Base-by-base conservation (phyloP, 2,888 invertebrate species). In the Graphium colonna region DNA sequence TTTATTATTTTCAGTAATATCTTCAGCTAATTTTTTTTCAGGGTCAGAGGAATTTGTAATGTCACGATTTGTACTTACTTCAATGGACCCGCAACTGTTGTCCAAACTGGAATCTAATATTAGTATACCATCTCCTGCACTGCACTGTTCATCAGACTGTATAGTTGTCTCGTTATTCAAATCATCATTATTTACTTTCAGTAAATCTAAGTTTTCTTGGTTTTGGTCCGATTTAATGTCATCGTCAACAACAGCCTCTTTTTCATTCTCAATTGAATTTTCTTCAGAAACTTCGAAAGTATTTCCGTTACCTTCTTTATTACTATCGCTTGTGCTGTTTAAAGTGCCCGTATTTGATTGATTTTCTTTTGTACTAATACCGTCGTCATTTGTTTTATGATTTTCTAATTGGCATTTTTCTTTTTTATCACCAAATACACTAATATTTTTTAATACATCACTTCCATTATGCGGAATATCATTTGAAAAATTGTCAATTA, bases 401-500 rank as follows among this genome's bases (percentile, higher is more conserved):
- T 26, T 60, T 51, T 64, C 59, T 48, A 67, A 58, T 53, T 69
- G 66, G 60, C 73, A 12, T n/a, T 36, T 7, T 28, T 26, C 38
- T 28, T 51, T 50, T 13, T 7, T 12, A 1, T 36, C 16, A 1
- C 13, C 38, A 1, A 12, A n/a, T 7, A 13, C n/a, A 13, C 13
- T 44, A 5, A 44, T 15, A 40, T 5, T 0, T 10, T 51, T 38
- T 28, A 39, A 15, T 33, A 16, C 17, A n/a, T 71, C 69, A 38
- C 68, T 67, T 3, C 60, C 67, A 53, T 65, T 67, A 36, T 38
- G 21, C n/a, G 57, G 60, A 17, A 67, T 59, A 15, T 71, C 65
- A 9, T 61, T 68, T 31, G 64, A 61, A 5, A 70, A 53, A 55
- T 67, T 63, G 42, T 67, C 65, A 56, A 68, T 61, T 17, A 68